Evolutionary conservation across 2,797 vertebrate species (phyloP).

Genomic region (Myotis vivesi): DNA sequence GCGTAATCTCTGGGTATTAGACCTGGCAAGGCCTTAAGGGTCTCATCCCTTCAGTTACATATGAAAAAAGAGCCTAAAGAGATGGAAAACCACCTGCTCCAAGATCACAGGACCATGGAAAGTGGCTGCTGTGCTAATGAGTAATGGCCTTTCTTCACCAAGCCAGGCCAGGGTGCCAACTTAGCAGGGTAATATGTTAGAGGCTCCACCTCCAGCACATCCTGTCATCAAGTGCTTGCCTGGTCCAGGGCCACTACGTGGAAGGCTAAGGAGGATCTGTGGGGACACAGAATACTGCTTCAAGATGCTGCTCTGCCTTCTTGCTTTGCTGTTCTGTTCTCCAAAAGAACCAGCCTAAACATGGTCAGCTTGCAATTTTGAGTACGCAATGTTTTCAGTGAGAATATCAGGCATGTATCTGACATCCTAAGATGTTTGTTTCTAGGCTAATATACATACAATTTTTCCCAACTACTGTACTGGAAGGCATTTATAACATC

Average conservation of each 20-base stretch:
- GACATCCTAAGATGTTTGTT: conserved; percentile 18
- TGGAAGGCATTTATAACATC: conserved; percentile 1
- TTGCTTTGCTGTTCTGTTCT: neutral
- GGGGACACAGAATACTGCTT: neutral
- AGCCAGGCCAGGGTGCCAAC: neutral
- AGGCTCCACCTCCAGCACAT: fast-evolving
- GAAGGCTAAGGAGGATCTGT: neutral
- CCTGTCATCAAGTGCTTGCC: neutral
- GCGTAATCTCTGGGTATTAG: neutral
- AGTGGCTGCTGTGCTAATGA: neutral
- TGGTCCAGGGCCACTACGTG: neutral
- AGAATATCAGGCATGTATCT: neutral
- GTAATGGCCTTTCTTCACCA: neutral
- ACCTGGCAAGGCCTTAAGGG: neutral
- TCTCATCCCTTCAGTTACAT: neutral
- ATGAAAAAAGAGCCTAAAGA: neutral
- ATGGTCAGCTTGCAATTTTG: neutral
- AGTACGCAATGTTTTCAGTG: neutral
- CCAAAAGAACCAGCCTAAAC: neutral
- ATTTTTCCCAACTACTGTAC: neutral
- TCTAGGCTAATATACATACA: neutral
- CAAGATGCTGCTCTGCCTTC: neutral
- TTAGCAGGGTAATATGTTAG: neutral
- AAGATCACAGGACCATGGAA: neutral
- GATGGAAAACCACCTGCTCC: neutral